These are phyloP conservation scores for Lepidostoma basale DNA, from an alignment of 1,140 invertebrate genomes.

Conservation along the genomic window DNA sequence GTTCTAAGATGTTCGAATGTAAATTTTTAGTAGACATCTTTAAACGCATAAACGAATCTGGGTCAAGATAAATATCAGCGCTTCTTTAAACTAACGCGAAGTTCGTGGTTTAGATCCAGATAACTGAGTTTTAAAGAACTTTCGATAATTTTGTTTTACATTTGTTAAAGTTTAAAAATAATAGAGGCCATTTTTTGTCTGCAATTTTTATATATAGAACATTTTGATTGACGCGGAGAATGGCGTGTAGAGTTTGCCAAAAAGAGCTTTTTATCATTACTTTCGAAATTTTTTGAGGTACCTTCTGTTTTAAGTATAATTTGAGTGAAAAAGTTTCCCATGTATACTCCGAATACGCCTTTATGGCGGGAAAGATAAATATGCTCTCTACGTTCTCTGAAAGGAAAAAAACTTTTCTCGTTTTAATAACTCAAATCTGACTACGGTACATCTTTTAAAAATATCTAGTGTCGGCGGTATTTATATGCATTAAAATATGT, in stretches of 20 bases:
- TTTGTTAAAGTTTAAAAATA: too few species aligned
- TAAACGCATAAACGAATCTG: conserved; percentile 2
- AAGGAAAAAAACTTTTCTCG: too few species aligned
- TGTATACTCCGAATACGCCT: neutral
- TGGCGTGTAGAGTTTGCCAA: neutral
- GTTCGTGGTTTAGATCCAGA: neutral
- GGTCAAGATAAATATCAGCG: neutral
- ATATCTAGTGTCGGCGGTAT: too few species aligned
- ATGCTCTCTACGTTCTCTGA: too few species aligned
- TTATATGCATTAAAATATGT: too few species aligned
- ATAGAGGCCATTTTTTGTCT: too few species aligned
- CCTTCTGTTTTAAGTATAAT: neutral
- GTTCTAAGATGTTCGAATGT: conserved; percentile 13
- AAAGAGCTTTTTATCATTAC: conserved; percentile 1
- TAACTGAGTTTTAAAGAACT: neutral
- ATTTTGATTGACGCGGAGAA: conserved; percentile 6
- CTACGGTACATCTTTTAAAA: too few species aligned
- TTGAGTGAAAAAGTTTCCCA: neutral
- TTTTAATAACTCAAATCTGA: too few species aligned
- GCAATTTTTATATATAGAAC: neutral
- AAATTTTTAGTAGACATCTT: too few species aligned
- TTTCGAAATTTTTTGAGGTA: neutral
- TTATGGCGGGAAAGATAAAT: neutral
- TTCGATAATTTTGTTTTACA: neutral
- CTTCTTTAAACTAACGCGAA: neutral